These are phyloP conservation scores for Turdus rufiventris DNA, from an alignment of 2,113 vertebrate species.

Conservation along the genomic window DNA sequence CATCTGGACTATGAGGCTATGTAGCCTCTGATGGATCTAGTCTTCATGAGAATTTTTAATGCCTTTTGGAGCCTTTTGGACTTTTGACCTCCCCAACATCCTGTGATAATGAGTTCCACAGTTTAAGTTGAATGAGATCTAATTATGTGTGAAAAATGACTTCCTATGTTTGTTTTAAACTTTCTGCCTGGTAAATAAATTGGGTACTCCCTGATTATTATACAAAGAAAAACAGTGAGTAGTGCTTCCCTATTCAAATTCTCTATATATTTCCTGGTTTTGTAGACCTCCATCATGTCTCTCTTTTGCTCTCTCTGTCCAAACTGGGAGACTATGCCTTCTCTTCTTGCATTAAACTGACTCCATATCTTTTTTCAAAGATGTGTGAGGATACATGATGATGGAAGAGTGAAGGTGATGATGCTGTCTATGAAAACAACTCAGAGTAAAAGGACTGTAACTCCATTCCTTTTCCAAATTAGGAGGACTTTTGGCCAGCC, in stretches of 20 bases:
- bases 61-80: neutral
- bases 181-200: conserved; percentile 26
- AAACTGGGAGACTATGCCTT: neutral
- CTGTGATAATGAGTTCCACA: neutral
- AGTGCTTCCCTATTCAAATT: neutral
- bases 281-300: neutral
- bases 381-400: neutral
- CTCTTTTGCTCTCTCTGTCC: neutral
- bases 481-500: neutral
- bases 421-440: neutral
- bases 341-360: neutral
- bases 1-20: neutral
- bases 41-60: neutral
- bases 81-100: conserved; percentile 20
- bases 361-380: neutral
- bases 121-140: conserved; percentile 4
- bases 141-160: conserved; percentile 26
- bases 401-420: neutral
- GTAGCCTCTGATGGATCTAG: neutral
- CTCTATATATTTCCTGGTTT: neutral
- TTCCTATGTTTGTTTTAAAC: conserved; percentile 39
- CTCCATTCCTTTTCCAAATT: neutral
- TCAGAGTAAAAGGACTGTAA: neutral
- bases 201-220: neutral
- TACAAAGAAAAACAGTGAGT: neutral